These are phyloP conservation scores for Morphnarchus princeps DNA, from an alignment of 2,113 vertebrate genomes.

Conservation along the genomic window DNA sequence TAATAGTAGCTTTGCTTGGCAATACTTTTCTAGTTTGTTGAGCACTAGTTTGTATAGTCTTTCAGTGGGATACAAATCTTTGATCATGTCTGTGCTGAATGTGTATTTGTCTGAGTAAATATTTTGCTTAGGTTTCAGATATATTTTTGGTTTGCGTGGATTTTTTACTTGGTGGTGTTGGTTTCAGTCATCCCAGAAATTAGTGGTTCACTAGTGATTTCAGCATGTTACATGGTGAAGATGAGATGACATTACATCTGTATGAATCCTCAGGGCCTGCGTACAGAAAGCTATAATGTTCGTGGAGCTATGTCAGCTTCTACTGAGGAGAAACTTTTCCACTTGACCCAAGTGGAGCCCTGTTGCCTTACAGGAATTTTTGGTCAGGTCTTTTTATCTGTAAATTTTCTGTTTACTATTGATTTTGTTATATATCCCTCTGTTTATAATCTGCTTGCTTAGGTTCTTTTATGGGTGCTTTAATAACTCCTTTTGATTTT, in stretches of 20 bases:
- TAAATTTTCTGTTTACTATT: neutral
- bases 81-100: neutral
- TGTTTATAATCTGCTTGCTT: neutral
- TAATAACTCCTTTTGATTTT: neutral
- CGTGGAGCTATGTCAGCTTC: neutral
- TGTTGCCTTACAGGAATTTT: neutral
- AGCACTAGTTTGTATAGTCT: neutral
- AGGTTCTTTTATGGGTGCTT: neutral
- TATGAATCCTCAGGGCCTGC: neutral
- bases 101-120: neutral
- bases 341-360: neutral
- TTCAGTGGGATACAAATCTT: neutral
- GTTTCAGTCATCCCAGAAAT: neutral
- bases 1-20: neutral
- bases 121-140: neutral
- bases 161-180: neutral
- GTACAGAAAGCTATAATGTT: neutral
- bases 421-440: neutral
- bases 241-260: rapidly evolving
- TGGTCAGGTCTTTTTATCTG: neutral
- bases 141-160: neutral
- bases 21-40: neutral
- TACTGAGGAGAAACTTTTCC: neutral
- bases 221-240: neutral
- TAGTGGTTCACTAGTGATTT: neutral